These are phyloP conservation scores for Caenorhabditis sp. DNA, from an alignment of 2,888 invertebrate genomes.

Conservation along the genomic window DNA sequence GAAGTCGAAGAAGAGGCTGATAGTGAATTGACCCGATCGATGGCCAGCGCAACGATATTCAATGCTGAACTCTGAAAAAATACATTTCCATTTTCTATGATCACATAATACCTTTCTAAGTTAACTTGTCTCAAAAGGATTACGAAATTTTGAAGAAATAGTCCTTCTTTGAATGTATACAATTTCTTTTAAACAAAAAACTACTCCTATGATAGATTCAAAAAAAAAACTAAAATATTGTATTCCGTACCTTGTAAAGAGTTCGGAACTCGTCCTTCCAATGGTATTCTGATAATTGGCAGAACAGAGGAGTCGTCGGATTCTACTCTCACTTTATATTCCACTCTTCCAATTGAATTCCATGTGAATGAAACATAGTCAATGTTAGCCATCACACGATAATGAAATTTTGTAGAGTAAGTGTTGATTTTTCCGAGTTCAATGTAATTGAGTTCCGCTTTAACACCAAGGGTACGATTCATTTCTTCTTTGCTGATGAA, in stretches of 20 bases:
- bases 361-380: slow-evolving; percentile 65
- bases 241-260: slow-evolving; percentile 51
- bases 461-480: slow-evolving; percentile 67
- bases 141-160: no score
- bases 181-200: no score
- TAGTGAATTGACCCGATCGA: slow-evolving; percentile 66
- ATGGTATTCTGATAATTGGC: slow-evolving; percentile 61
- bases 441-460: slow-evolving; percentile 66
- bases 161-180: no score
- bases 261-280: slow-evolving; percentile 60
- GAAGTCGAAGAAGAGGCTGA: slow-evolving; percentile 56
- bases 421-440: slow-evolving; percentile 63
- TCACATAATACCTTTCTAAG: no score
- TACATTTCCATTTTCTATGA: not conserved
- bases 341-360: slow-evolving; percentile 52
- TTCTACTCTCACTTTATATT: slow-evolving; percentile 56
- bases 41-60: slow-evolving; percentile 68
- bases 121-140: no score
- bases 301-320: slow-evolving; percentile 69
- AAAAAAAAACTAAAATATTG: no score
- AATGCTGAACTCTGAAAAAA: slow-evolving; percentile 60
- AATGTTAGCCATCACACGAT: slow-evolving; percentile 60
- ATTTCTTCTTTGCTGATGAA: slow-evolving; percentile 67
- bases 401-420: slow-evolving; percentile 67
- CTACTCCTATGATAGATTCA: no score